Evolutionary conservation across 2,888 invertebrate species (phyloP).

Genomic region (Tetranychus truncatus): DNA sequence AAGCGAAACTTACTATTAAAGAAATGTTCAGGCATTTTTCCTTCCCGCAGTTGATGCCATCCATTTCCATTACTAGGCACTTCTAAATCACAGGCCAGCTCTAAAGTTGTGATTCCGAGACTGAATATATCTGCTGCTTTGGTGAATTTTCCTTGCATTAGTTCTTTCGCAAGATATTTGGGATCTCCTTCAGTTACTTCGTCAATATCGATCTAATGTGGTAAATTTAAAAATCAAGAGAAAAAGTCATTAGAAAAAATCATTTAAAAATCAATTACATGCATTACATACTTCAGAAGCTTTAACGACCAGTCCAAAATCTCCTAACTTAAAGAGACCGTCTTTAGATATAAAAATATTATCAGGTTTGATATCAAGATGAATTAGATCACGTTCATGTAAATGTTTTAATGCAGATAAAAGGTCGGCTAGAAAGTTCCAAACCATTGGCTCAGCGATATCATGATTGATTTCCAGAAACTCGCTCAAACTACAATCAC

Average conservation of each 20-base stretch:
- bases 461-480: constrained; percentile 39
- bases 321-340: constrained; percentile 49
- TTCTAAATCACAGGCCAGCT: constrained; percentile 49
- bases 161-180: constrained; percentile 53
- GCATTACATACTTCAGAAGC: constrained; percentile 29
- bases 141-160: constrained; percentile 45
- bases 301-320: constrained; percentile 54
- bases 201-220: constrained; percentile 37
- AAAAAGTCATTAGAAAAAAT: background rate
- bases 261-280: constrained; percentile 8
- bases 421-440: constrained; percentile 49
- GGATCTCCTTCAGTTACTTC: constrained; percentile 52
- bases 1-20: constrained; percentile 13
- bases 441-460: constrained; percentile 44
- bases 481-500: constrained; percentile 40
- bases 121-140: constrained; percentile 56
- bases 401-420: constrained; percentile 46
- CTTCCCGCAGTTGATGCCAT: constrained; percentile 46
- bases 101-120: constrained; percentile 51
- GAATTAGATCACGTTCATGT: constrained; percentile 47
- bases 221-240: constrained; percentile 1
- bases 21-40: constrained; percentile 24
- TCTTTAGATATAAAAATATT: constrained; percentile 50
- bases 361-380: constrained; percentile 57
- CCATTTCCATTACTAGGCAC: constrained; percentile 47